Percentiles rank a stretch among this genome's conserved stretches.
phyloP scores from a whole-genome alignment of 2,113 vertebrate species.

The Columba livia region DNA sequence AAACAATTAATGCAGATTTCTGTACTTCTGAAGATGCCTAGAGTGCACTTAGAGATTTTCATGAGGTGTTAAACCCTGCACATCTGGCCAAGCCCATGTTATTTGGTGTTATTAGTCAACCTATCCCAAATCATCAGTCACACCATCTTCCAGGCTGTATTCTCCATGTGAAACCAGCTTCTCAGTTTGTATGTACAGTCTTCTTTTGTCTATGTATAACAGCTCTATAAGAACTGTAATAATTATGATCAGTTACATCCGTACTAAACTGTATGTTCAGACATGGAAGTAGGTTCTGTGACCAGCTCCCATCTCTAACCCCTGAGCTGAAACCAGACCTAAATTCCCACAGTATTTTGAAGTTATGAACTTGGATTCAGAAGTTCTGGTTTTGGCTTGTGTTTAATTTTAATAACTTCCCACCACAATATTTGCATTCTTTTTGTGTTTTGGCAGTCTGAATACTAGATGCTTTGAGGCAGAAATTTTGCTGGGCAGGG shows the following conservation, averaged over 20 bases:
- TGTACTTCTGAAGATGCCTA: not conserved
- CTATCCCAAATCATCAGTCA: not conserved
- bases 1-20: conserved; percentile 25
- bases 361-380: not conserved
- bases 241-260: not conserved
- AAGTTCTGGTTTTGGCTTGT: not conserved
- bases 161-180: not conserved
- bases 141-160: not conserved
- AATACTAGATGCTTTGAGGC: not conserved
- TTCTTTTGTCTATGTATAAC: not conserved
- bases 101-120: not conserved
- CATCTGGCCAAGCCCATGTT: not conserved
- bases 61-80: not conserved
- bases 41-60: conserved; percentile 4
- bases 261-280: not conserved
- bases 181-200: not conserved
- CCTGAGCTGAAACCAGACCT: not conserved
- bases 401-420: not conserved
- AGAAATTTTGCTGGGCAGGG: not conserved
- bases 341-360: not conserved
- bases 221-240: not conserved
- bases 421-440: not conserved
- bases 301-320: not conserved
- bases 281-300: not conserved
- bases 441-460: not conserved